These are phyloP conservation scores for Eumacrocentrus americanus DNA, from an alignment of 2,888 invertebrate genomes.

Conservation along the genomic window DNA sequence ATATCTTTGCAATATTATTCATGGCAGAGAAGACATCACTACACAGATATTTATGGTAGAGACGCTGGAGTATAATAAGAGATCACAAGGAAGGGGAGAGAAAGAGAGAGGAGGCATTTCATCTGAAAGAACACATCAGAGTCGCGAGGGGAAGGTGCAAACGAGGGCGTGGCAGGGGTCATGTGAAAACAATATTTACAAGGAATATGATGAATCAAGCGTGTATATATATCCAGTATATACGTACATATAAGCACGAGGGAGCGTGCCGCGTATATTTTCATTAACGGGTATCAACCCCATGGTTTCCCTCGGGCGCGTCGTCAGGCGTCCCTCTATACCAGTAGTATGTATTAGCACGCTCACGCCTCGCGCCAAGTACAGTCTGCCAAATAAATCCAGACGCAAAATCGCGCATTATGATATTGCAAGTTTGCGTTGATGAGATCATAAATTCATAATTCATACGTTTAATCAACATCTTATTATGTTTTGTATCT, in stretches of 20 bases:
- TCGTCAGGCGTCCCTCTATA: constrained; percentile 35
- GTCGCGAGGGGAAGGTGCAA: constrained; percentile 9
- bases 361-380: constrained; percentile 14
- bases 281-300: constrained; percentile 44
- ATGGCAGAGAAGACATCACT: too few relatives aligned
- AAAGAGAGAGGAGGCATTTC: too few relatives aligned
- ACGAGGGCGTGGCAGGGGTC: constrained; percentile 16
- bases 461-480: constrained; percentile 1
- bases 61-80: too few relatives aligned
- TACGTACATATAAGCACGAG: constrained; percentile 16
- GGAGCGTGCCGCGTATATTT: constrained; percentile 37
- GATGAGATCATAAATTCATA: background rate
- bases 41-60: too few relatives aligned
- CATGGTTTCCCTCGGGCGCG: constrained; percentile 33
- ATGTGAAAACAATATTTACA: constrained; percentile 30
- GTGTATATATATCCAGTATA: too few relatives aligned
- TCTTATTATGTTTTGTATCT: too few relatives aligned
- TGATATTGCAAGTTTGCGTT: background rate
- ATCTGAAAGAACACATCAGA: background rate
- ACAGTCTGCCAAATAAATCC: constrained; percentile 17
- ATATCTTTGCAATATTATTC: too few relatives aligned
- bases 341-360: constrained; percentile 26
- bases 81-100: too few relatives aligned
- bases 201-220: constrained; percentile 30
- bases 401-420: background rate